These are phyloP conservation scores for Neosilurus hyrtlii DNA, from an alignment of 2,797 vertebrate species.

Conservation along the genomic window DNA sequence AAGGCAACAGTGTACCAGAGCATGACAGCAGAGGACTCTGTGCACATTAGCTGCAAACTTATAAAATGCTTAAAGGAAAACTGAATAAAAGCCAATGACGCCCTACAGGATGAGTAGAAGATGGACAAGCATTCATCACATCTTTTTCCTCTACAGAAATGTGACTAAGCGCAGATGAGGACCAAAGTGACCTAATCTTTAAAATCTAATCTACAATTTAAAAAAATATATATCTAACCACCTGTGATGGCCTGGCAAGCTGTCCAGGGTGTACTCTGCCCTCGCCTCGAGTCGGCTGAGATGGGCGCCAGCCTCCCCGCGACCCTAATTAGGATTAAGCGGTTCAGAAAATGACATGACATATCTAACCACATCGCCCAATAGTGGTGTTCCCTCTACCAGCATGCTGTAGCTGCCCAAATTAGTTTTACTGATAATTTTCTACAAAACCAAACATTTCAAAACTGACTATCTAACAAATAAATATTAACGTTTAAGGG, in stretches of 20 bases:
- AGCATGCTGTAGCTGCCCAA: background rate
- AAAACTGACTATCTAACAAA: no score
- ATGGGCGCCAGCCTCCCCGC: no score
- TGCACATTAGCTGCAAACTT: constrained; percentile 60
- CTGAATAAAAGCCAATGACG: constrained; percentile 25
- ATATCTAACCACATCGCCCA: background rate
- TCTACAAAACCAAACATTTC: background rate
- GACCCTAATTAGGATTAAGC: no score
- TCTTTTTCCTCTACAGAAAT: background rate
- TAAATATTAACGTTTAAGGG: no score
- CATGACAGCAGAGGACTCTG: constrained; percentile 56
- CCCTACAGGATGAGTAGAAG: background rate
- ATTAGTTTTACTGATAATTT: background rate
- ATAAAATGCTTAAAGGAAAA: constrained; percentile 48
- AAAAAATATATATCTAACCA: no score
- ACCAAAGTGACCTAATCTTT: background rate
- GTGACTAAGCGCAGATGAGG: background rate
- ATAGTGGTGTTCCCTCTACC: background rate
- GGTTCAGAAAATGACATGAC: no score
- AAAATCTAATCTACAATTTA: background rate
- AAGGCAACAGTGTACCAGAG: constrained; percentile 59
- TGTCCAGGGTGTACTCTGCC: no score
- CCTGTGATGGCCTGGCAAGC: no score
- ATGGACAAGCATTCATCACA: background rate
- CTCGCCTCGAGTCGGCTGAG: no score